phyloP scores from a whole-genome alignment of 2,113 vertebrate genomes.

The Oxygymnocypris stewartii region DNA sequence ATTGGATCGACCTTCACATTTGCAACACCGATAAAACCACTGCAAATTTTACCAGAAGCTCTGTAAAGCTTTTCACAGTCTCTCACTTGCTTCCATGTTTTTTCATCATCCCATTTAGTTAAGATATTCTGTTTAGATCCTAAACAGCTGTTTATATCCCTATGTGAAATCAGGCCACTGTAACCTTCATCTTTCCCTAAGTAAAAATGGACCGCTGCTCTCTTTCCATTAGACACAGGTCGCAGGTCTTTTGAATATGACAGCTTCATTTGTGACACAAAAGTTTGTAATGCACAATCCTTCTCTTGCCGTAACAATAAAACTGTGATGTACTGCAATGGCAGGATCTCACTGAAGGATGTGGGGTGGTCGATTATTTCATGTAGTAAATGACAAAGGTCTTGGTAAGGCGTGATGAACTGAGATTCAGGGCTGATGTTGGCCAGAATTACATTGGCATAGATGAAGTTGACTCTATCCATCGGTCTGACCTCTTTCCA shows the following conservation, averaged over 20 bases:
- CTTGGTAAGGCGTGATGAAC: fast-evolving
- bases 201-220: slow-evolving; percentile 65
- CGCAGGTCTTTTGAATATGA: slow-evolving; percentile 58
- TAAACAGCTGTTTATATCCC: slow-evolving; percentile 47
- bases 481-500: neutral
- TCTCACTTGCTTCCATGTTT: slow-evolving; percentile 61
- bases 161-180: slow-evolving; percentile 54
- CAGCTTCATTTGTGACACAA: slow-evolving; percentile 63
- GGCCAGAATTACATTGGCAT: slow-evolving; percentile 66
- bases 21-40: slow-evolving; percentile 44
- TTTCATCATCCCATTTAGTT: slow-evolving; percentile 62
- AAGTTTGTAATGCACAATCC: neutral
- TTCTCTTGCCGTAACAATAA: slow-evolving; percentile 65
- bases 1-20: slow-evolving; percentile 60
- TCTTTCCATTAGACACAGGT: slow-evolving; percentile 60
- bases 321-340: slow-evolving; percentile 64
- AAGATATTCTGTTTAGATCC: slow-evolving; percentile 4
- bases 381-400: fast-evolving
- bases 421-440: slow-evolving; percentile 57
- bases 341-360: slow-evolving; percentile 38
- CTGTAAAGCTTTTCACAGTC: slow-evolving; percentile 60
- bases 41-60: slow-evolving; percentile 47
- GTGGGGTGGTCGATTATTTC: neutral
- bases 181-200: slow-evolving; percentile 65
- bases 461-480: slow-evolving; percentile 64